These are phyloP conservation scores for Xanthorhoe spadicearia DNA, from an alignment of 2,888 invertebrate genomes.

Conservation along the genomic window DNA sequence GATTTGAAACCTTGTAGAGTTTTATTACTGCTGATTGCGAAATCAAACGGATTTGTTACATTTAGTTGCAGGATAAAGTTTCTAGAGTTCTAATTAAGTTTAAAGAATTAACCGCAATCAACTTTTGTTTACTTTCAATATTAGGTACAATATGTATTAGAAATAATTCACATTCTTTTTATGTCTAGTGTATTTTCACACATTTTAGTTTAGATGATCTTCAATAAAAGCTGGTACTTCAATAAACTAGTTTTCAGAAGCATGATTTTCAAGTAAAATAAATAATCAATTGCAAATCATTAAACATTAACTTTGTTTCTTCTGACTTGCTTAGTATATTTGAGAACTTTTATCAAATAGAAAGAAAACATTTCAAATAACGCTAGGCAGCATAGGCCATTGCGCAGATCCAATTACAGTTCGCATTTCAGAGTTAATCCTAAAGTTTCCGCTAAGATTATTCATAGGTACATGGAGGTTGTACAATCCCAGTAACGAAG, in stretches of 20 bases:
- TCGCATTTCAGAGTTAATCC: conserved; percentile 48
- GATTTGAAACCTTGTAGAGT: conserved; percentile 29
- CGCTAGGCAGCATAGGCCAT: conserved; percentile 11
- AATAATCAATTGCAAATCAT: background rate
- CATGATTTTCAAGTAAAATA: background rate
- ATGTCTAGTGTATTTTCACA: too few relatives aligned
- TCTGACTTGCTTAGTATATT: too few relatives aligned
- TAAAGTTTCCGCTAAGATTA: conserved; percentile 65
- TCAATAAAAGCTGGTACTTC: background rate
- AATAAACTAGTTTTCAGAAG: background rate
- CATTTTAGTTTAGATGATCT: too few relatives aligned
- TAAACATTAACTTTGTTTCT: background rate
- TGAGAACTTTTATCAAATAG: too few relatives aligned
- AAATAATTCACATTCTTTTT: background rate
- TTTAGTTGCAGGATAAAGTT: conserved; percentile 7
- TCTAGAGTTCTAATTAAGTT: background rate
- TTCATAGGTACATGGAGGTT: conserved; percentile 71
- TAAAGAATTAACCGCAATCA: background rate
- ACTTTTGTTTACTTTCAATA: background rate
- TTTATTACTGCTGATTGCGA: conserved; percentile 27
- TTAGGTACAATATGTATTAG: background rate
- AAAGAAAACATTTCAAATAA: background rate
- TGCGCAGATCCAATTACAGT: conserved; percentile 49
- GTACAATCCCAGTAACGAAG: conserved; percentile 82
- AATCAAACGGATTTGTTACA: conserved; percentile 15